phyloP scores from a whole-genome alignment of 2,113 vertebrate species.

The Prionailurus bengalensis region DNA sequence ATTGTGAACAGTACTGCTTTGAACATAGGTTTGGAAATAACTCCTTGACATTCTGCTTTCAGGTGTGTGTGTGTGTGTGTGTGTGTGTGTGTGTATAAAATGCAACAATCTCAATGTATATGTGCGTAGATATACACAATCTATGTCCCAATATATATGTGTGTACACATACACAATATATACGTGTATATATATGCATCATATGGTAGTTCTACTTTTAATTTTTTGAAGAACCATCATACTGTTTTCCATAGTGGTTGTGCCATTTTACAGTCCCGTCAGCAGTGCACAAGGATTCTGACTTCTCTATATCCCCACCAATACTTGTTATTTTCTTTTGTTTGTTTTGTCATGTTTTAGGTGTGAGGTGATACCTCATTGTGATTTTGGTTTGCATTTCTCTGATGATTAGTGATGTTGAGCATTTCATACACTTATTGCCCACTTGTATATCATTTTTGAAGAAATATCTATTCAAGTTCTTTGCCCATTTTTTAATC shows the following conservation, averaged over 20 bases:
- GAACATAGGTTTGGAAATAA: background rate
- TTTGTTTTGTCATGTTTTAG: background rate
- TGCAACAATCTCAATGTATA: too few species aligned
- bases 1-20: background rate
- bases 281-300: background rate
- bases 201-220: background rate
- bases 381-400: constrained; percentile 5
- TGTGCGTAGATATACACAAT: too few species aligned
- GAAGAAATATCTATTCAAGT: background rate
- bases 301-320: background rate
- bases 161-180: too few species aligned
- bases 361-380: background rate
- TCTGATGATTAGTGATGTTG: background rate
- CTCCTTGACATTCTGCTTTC: background rate
- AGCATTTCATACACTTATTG: background rate
- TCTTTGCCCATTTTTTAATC: background rate
- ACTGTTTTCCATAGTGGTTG: background rate
- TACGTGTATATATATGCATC: background rate
- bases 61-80: background rate
- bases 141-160: background rate
- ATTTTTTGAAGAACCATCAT: background rate
- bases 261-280: background rate
- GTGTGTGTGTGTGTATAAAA: too few species aligned
- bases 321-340: background rate
- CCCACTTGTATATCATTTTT: background rate